Conservation (phyloP, 2,797 vertebrate species). For the Falco berigora region DNA sequence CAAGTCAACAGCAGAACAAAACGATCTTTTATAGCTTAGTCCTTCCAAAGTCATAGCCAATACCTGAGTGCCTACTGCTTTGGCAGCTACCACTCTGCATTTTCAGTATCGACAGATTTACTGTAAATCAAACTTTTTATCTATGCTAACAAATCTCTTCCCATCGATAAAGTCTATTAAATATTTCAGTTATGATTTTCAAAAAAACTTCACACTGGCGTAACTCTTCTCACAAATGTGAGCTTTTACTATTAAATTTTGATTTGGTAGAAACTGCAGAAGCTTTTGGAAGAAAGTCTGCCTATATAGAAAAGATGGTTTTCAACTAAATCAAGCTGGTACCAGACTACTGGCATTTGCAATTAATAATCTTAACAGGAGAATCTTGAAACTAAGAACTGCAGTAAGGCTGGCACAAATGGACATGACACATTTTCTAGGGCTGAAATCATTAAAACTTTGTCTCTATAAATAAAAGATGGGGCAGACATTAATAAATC, state of each 20-base stretch:
- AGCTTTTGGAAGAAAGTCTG: not conserved
- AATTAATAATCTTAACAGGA: not conserved
- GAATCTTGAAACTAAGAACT: not conserved
- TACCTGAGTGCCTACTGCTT: not conserved
- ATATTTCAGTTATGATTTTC: not conserved
- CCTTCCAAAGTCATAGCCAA: not conserved
- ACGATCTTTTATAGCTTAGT: not conserved
- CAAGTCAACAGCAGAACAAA: not conserved
- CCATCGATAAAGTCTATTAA: not conserved
- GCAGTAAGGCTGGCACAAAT: not conserved
- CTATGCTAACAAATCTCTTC: not conserved
- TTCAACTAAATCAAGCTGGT: not conserved
- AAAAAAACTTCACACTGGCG: not conserved
- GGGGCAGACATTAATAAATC: conserved; percentile 2
- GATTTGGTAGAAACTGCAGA: not conserved
- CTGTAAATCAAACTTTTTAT: not conserved
- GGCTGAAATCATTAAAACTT: conserved; percentile 29
- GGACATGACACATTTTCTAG: not conserved
- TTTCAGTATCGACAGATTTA: not conserved
- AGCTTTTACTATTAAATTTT: not conserved
- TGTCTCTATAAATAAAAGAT: conserved; percentile 52
- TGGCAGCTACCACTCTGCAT: not conserved
- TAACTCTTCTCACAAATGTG: not conserved
- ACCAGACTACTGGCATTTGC: not conserved
- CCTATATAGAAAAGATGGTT: not conserved